Base-by-base conservation (phyloP, 2,888 invertebrate genomes). In the Cabera pusaria region DNA sequence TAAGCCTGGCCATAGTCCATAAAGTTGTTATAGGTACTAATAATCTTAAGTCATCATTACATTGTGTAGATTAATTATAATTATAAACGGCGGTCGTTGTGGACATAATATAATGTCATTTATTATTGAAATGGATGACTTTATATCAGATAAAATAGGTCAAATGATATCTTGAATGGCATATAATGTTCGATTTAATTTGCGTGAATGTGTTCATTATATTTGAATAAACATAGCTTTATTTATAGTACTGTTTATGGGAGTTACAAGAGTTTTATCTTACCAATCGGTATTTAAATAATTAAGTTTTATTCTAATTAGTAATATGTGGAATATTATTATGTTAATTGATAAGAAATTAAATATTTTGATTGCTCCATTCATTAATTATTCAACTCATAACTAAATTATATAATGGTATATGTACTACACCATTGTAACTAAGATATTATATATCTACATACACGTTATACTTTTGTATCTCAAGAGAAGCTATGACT, bases 101-200 rank as follows among this genome's bases (percentile, higher is more conserved):
- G 70, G 49, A 57, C 63, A 63, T 81, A n/a, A n/a, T n/a, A n/a
- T n/a, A 74, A 81, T 69, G 73, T 72, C 70, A 67, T 66, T 65
- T 65, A 72, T 76, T 83, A 87, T 85, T 86, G 79, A 86, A 78
- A 86, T 77, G 78, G 74, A 86, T 83, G 82, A 76, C 85, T 81
- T 72, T 80, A 85, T 77, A 61, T 59, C 48, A 71, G 85, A 86
- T 86, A 86, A 80, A 52, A 71, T 69, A 64, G 86, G 85, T 85
- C 80, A 81, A 60, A 56, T 51, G 72, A 70, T 83, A 86, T 83
- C 83, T 49, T 63, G 48, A 67, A 72, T 64, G 73, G 73, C 79
- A 80, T 72, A 75, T 81, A 77, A 81, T 69, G 76, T 62, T 77
- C 80, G 74, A 81, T 85, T 84, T 85, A 84, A 87, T 86, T 81